A percentile compares a stretch with the other conserved stretches of the same genome.
Conservation (phyloP, 2,113 vertebrate species). For the Axis porcinus region DNA sequence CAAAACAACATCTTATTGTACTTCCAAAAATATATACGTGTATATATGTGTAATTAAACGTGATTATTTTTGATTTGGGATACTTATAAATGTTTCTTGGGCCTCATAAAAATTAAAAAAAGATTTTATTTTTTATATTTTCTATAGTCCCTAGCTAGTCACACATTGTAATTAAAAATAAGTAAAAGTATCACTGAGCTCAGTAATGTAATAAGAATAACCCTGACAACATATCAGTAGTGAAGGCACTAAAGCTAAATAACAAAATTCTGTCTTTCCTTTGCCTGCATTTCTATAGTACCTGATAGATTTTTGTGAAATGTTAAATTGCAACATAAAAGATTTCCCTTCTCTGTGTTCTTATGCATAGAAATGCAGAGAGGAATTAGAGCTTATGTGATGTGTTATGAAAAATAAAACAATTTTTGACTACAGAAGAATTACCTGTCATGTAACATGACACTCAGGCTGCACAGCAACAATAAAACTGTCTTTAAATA, state of each 20-base stretch:
- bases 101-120: neutral
- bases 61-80: neutral
- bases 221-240: neutral
- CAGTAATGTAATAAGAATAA: neutral
- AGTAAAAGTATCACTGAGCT: neutral
- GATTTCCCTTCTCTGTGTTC: neutral
- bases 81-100: neutral
- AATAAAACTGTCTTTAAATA: constrained; percentile 68
- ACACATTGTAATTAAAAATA: neutral
- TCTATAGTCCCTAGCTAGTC: neutral
- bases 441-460: neutral
- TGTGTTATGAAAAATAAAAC: constrained; percentile 34
- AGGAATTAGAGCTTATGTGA: neutral
- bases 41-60: neutral
- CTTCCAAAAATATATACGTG: neutral
- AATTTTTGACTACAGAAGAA: constrained; percentile 37
- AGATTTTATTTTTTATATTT: neutral
- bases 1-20: neutral
- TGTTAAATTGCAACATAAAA: constrained; percentile 6
- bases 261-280: neutral
- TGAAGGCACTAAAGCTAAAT: neutral
- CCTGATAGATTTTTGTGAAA: constrained; percentile 5
- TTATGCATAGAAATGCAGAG: neutral
- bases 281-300: neutral
- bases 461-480: constrained; percentile 52